phyloP scores from a whole-genome alignment of 2,797 vertebrate species.

The Cuculus canorus region DNA sequence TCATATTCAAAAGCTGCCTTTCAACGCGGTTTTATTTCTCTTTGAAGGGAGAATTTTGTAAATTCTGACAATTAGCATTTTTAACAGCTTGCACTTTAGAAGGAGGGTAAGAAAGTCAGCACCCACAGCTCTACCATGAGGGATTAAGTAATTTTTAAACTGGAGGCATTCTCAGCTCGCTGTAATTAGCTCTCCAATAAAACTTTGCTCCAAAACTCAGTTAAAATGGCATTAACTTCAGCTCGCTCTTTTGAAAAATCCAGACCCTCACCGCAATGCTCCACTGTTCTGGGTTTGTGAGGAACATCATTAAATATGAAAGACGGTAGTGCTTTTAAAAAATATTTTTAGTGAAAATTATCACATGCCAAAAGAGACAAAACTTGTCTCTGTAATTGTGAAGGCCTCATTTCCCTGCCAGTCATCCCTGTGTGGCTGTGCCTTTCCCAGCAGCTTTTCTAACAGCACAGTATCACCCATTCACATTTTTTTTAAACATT shows the following conservation, averaged over 20 bases:
- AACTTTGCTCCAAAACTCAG: constrained; percentile 31
- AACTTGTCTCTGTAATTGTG: not conserved
- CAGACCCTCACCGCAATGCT: not conserved
- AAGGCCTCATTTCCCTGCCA: constrained; percentile 24
- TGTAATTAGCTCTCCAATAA: constrained; percentile 60
- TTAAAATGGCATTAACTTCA: constrained; percentile 16
- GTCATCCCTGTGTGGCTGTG: constrained; percentile 19
- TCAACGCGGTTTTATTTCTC: constrained; percentile 69
- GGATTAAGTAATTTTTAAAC: constrained; percentile 59
- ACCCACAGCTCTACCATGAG: constrained; percentile 20
- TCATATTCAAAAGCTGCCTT: constrained; percentile 69
- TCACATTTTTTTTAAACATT: not conserved
- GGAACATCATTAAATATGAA: constrained; percentile 15
- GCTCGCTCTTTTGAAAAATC: constrained; percentile 10
- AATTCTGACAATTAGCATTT: constrained; percentile 65
- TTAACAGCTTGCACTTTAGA: constrained; percentile 63
- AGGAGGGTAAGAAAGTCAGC: constrained; percentile 40
- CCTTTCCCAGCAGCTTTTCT: not conserved
- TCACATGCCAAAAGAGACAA: not conserved
- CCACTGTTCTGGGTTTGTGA: not conserved
- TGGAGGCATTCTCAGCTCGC: constrained; percentile 14
- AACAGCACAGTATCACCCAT: not conserved
- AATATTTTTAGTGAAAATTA: constrained; percentile 45
- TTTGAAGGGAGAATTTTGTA: constrained; percentile 70
- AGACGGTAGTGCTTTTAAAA: constrained; percentile 19